Base-by-base conservation (phyloP, 2,113 vertebrate genomes). In the Baryphthengus martii region DNA sequence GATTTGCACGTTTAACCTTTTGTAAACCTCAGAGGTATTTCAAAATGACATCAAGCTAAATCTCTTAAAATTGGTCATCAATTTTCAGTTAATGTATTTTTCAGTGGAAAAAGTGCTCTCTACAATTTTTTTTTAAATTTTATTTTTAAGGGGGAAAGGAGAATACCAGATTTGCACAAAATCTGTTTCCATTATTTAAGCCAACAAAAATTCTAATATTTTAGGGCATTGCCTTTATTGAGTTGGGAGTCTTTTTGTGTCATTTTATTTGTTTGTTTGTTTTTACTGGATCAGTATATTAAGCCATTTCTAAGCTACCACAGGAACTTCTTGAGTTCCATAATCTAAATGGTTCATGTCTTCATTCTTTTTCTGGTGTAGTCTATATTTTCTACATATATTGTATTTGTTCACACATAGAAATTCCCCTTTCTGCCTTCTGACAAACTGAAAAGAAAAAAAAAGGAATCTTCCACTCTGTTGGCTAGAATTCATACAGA, bases 181-280 rank as follows among this genome's bases (percentile, higher is more conserved):
- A 52, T 25, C 24, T 28, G 12, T 23, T 83, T 73, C 45, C 3
- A 17, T 62, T 88, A 23, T 47, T 18, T 56, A 45, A 90, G 21
- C 58, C 8, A 61, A 44, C 9, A 77, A 14, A 65, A 82, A 73
- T 62, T n/a, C 11, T 20, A 17, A 2, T 23, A 37, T 61, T 88
- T 92, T 10, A 4, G 2, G 3, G 3, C n/a, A 17, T 56, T 78
- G 12, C 2, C 7, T 68, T 86, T 74, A 31, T 21, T 74, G 17
- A 70, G 9, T 2, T n/a, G 17, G 3, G 2, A 2, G 2, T 17
- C 2, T 10, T 42, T 71, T 29, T 29, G 4, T 53, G 17, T 53
- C 28, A 40, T 52, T 33, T 0, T 3, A 18, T 61, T 39, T 86
- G 49, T 28, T 37, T 15, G 6, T 33, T 66, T 74, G 2, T 7